Evolutionary conservation across 2,113 vertebrate species (phyloP), one percentile per base, ranked within the genome.

Genomic region (Gadus macrocephalus): DNA sequence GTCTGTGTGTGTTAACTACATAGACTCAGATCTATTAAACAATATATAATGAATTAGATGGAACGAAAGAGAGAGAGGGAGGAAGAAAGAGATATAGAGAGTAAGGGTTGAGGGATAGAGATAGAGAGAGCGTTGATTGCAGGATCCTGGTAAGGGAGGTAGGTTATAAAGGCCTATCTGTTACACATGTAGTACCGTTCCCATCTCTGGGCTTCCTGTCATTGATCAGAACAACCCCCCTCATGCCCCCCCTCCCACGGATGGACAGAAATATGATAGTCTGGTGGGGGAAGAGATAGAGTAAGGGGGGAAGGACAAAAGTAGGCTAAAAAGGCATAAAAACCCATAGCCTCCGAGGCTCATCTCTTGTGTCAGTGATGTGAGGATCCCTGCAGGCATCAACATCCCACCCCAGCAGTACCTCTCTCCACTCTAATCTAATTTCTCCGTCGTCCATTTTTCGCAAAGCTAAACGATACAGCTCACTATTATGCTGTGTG

Each of bases 171-270:
- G 85, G 83, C 83, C 87, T 94, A 92, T 96, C 94, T 94, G 91
- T 95, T 96, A 95, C 94, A 95, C 91, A 93, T 94, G 92, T 95
- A 96, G 95, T 94, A 95, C 87, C 93, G 94, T 95, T 92, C 92
- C 93, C 93, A 96, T 96, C 92, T 89, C 87, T 91, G 90, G 87
- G 92, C 96, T 98, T 98, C 96, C 96, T 97, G 95, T 90, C 95
- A 96, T 97, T 96, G 97, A 99, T 98, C 95, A 97, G 94, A 92
- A 92, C 89, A 79, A 72, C 89, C 89, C 91, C 71, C 22, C 61
- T 2, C 61, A 25, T 25, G 11, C 20, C 22, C 88, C 89, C 73
- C 31, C 6, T 49, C 42, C 71, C 90, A 89, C 94, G 94, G 94
- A 91, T 92, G 91, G 92, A 93, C 92, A 90, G 95, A 95, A 98